Percentiles rank a stretch among this genome's conserved stretches.
Conservation (phyloP, 2,797 vertebrate species). For the Discoglossus pictus region DNA sequence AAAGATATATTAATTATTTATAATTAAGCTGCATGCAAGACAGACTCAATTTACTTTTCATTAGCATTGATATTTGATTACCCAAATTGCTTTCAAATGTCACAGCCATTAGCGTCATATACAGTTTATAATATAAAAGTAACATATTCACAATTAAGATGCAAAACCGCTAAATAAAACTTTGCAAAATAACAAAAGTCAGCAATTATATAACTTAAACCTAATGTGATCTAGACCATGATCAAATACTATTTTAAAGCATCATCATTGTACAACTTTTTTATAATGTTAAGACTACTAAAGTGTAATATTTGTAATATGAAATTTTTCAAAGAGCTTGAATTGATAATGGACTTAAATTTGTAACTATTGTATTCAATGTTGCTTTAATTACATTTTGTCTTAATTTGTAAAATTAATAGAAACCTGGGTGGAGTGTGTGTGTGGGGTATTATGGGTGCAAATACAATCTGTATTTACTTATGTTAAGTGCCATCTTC, state of each 20-base stretch:
- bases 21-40: slow-evolving; percentile 42
- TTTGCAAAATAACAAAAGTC: slow-evolving; percentile 16
- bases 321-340: too few species aligned
- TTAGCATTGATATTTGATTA: slow-evolving; percentile 47
- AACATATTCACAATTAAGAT: slow-evolving; percentile 10
- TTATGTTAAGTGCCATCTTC: too few species aligned
- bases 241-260: neutral
- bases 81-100: slow-evolving; percentile 47
- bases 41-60: slow-evolving; percentile 47
- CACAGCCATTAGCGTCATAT: slow-evolving; percentile 42
- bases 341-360: too few species aligned
- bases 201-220: neutral
- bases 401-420: too few species aligned
- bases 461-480: too few species aligned
- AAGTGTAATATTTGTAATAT: too few species aligned
- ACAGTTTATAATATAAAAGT: slow-evolving; percentile 18
- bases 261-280: neutral
- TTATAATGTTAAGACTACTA: too few species aligned
- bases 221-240: neutral
- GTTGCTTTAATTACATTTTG: too few species aligned
- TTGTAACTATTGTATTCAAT: too few species aligned
- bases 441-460: too few species aligned
- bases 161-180: slow-evolving; percentile 21
- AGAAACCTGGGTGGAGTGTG: too few species aligned
- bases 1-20: slow-evolving; percentile 42